Conservation (phyloP, 1,140 invertebrate species). For the Eumaeus atala region DNA sequence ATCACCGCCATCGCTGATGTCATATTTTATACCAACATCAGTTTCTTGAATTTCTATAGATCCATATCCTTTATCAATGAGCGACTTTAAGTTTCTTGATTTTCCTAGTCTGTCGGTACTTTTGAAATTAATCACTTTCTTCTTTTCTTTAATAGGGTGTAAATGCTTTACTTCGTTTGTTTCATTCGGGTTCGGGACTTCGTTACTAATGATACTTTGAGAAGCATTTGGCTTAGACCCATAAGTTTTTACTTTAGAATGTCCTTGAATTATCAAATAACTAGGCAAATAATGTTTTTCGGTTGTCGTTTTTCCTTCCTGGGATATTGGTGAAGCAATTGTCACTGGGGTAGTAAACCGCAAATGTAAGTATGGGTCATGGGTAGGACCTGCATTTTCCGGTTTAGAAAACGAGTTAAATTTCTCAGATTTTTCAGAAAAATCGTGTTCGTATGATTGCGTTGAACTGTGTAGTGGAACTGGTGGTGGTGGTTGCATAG, state of each 20-base stretch:
- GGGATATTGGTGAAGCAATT: slow-evolving; percentile 71
- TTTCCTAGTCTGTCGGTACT: slow-evolving; percentile 32
- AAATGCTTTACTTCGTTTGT: slow-evolving; percentile 76
- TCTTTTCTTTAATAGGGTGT: slow-evolving; percentile 66
- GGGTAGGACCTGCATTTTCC: slow-evolving; percentile 39
- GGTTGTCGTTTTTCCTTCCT: slow-evolving; percentile 79
- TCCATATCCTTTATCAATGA: slow-evolving; percentile 52
- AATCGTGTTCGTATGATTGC: slow-evolving; percentile 39
- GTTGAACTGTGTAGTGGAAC: slow-evolving; percentile 44
- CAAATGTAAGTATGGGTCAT: slow-evolving; percentile 63
- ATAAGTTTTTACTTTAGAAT: slow-evolving; percentile 88
- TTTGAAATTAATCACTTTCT: slow-evolving; percentile 37
- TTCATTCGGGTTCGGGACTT: slow-evolving; percentile 64
- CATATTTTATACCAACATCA: slow-evolving; percentile 73
- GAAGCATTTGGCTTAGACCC: slow-evolving; percentile 73
- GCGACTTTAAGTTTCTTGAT: slow-evolving; percentile 50
- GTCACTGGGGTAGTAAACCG: slow-evolving; percentile 55
- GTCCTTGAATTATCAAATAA: slow-evolving; percentile 87
- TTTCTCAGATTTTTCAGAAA: slow-evolving; percentile 47
- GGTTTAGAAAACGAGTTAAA: slow-evolving; percentile 46
- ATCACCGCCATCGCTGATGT: slow-evolving; percentile 70
- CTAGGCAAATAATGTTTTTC: slow-evolving; percentile 79
- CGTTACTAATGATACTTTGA: slow-evolving; percentile 33
- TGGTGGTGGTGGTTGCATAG: slow-evolving; percentile 66
- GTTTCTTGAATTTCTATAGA: slow-evolving; percentile 74